Percentiles rank a stretch among this genome's conserved stretches.
phyloP scores from a whole-genome alignment of 2,797 vertebrate genomes.

The Babyrousa celebensis region DNA sequence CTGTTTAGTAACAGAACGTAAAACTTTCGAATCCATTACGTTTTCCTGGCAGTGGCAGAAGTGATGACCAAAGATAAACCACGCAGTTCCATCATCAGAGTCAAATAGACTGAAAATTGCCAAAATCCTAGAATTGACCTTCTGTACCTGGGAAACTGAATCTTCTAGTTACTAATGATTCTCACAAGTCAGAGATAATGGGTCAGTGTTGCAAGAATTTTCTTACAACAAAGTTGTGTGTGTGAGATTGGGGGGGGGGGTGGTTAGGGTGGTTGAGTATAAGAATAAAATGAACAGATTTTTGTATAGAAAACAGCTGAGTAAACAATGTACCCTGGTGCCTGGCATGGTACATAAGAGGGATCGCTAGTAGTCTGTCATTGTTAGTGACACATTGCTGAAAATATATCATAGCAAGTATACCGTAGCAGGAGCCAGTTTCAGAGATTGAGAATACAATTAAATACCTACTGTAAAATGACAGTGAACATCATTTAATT shows the following conservation, averaged over 20 bases:
- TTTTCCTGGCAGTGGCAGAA: background rate
- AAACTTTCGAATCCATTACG: background rate
- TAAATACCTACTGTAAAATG: background rate
- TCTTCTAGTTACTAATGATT: background rate
- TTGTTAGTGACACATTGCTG: background rate
- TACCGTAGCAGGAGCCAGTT: background rate
- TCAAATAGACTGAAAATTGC: background rate
- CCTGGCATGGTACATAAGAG: background rate
- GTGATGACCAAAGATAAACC: background rate
- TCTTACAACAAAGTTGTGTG: background rate
- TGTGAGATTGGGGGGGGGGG: background rate
- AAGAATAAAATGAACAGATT: background rate
- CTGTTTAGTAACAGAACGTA: conserved; percentile 1
- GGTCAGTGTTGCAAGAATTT: conserved; percentile 5
- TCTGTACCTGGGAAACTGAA: background rate
- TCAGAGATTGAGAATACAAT: background rate
- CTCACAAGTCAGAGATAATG: background rate
- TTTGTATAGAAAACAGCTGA: background rate
- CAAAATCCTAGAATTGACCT: background rate
- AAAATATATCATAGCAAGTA: background rate
- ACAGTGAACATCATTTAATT: background rate
- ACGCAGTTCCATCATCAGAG: background rate
- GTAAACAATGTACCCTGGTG: background rate
- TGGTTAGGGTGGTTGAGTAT: background rate
- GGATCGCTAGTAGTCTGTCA: no score